Conservation (phyloP, 1,140 invertebrate species). For the Fopius arisanus region DNA sequence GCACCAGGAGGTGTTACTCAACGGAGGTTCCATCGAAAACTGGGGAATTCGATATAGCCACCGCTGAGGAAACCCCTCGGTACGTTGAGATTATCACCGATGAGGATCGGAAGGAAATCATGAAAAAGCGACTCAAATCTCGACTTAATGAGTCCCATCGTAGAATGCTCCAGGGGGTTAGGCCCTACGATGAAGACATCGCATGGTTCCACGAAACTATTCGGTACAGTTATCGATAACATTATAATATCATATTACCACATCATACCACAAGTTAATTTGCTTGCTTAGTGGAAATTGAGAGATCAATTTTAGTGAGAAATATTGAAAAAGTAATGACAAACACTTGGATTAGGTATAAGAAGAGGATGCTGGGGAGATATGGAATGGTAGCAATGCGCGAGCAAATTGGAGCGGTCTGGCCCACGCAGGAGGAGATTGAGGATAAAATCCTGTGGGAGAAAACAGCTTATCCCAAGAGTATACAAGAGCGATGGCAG, state of each 20-base stretch:
- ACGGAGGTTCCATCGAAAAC: background rate
- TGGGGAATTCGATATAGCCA: slow-evolving; percentile 30
- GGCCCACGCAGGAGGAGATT: slow-evolving; percentile 69
- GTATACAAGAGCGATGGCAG: slow-evolving; percentile 69
- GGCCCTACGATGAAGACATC: slow-evolving; percentile 63
- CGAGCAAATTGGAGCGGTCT: slow-evolving; percentile 66
- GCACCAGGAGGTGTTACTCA: background rate
- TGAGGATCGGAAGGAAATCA: slow-evolving; percentile 22
- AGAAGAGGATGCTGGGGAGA: slow-evolving; percentile 67
- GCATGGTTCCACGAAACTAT: slow-evolving; percentile 65
- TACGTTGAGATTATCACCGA: slow-evolving; percentile 35
- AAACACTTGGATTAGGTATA: no score
- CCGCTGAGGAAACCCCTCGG: slow-evolving; percentile 23
- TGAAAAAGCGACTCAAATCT: slow-evolving; percentile 68
- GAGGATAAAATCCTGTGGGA: slow-evolving; percentile 69
- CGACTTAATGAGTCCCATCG: slow-evolving; percentile 63
- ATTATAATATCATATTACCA: no score
- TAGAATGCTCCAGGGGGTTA: slow-evolving; percentile 64
- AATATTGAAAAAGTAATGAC: no score
- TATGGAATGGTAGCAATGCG: slow-evolving; percentile 66
- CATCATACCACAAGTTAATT: no score
- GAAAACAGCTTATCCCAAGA: slow-evolving; percentile 67
- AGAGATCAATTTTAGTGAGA: no score
- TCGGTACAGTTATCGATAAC: no score
- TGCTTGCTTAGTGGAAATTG: no score